These are phyloP conservation scores for Ctenosaura bakeri DNA, from an alignment of 2,797 vertebrate genomes.

Conservation along the genomic window DNA sequence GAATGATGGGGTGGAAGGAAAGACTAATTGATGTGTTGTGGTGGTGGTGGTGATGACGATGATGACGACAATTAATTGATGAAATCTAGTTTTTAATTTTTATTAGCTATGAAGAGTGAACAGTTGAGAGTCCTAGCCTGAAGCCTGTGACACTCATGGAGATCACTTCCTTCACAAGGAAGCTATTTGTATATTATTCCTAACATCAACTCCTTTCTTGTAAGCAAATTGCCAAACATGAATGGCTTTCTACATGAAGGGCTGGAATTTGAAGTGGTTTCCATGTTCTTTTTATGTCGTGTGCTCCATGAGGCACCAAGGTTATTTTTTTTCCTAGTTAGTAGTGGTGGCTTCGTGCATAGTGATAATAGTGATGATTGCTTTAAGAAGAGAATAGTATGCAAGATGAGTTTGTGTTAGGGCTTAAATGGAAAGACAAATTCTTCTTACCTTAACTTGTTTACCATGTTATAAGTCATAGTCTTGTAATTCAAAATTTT, in stretches of 20 bases:
- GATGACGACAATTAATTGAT: no score
- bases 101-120: not conserved
- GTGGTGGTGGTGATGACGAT: not conserved
- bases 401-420: slow-evolving; percentile 21
- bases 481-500: not conserved
- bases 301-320: not conserved
- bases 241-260: not conserved
- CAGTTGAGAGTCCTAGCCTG: not conserved
- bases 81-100: not conserved
- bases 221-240: not conserved
- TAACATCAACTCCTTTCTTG: not conserved
- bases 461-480: not conserved
- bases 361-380: slow-evolving; percentile 16
- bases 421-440: fast-evolving
- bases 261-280: not conserved
- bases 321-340: not conserved
- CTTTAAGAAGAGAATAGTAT: slow-evolving; percentile 29
- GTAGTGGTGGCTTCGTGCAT: slow-evolving; percentile 18
- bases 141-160: not conserved
- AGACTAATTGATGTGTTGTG: not conserved
- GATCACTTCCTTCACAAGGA: not conserved
- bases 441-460: not conserved
- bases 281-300: not conserved
- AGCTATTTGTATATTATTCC: not conserved
- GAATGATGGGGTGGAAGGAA: no score